Percentiles rank a stretch among this genome's conserved stretches.
Conservation (phyloP, 2,888 invertebrate genomes). For the Aleiodes leptofemur region DNA sequence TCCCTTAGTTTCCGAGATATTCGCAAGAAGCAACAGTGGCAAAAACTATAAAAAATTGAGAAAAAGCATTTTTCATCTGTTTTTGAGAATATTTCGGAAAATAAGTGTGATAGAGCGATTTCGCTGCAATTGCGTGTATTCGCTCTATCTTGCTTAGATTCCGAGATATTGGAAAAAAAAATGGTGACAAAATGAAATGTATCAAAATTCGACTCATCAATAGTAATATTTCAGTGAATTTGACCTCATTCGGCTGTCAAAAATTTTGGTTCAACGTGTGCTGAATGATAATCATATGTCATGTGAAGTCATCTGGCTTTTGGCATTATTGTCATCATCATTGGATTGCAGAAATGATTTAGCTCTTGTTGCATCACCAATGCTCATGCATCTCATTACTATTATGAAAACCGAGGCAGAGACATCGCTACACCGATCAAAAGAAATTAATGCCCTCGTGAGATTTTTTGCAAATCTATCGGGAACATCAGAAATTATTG, state of each 20-base stretch:
- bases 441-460: conserved; percentile 61
- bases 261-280: conserved; percentile 52
- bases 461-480: conserved; percentile 67
- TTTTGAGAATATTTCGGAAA: no score
- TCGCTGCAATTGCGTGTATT: no score
- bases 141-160: no score
- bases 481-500: conserved; percentile 62
- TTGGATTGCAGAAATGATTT: conserved; percentile 55
- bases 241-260: conserved; percentile 60
- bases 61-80: no score
- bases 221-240: conserved; percentile 29
- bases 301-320: conserved; percentile 63
- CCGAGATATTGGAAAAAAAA: background rate
- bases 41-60: no score
- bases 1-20: no score
- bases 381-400: conserved; percentile 56
- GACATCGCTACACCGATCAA: conserved; percentile 17
- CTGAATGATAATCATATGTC: conserved; percentile 2
- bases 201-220: background rate
- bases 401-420: conserved; percentile 45
- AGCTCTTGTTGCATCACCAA: conserved; percentile 45
- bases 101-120: no score
- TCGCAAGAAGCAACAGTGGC: no score
- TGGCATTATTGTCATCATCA: conserved; percentile 68
- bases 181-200: background rate